phyloP scores from a whole-genome alignment of 2,888 invertebrate species.

The Pristionchus japonicus region DNA sequence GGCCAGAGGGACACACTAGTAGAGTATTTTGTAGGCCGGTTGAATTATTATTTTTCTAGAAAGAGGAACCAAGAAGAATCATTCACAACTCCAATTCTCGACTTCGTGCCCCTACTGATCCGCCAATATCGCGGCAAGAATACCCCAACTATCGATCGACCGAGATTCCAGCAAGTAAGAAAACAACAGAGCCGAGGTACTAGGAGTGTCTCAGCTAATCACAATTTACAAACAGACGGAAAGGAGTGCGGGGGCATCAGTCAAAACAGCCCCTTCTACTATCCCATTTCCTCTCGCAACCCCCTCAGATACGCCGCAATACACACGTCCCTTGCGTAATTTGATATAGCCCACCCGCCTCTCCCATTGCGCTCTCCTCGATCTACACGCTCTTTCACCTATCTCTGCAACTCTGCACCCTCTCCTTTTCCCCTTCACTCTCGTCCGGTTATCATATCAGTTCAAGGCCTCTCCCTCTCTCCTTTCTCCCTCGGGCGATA shows the following conservation, averaged over 20 bases:
- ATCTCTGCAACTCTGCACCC: not conserved
- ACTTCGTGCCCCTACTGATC: too few species aligned
- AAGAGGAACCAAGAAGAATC: too few species aligned
- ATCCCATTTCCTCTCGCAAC: not conserved
- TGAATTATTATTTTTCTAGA: too few species aligned
- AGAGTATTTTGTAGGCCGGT: too few species aligned
- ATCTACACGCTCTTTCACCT: not conserved
- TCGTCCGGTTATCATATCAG: constrained; percentile 35
- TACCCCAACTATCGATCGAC: too few species aligned
- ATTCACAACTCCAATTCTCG: too few species aligned
- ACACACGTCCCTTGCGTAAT: constrained; percentile 29
- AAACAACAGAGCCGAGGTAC: not conserved
- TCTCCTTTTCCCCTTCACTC: not conserved
- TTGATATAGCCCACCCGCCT: constrained; percentile 6
- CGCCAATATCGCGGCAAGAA: too few species aligned
- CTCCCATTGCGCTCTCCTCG: constrained; percentile 7
- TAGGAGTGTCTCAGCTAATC: not conserved
- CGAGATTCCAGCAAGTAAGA: not conserved
- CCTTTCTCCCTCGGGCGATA: constrained; percentile 15
- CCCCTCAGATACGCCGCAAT: not conserved
- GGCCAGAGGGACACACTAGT: too few species aligned
- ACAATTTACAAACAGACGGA: not conserved
- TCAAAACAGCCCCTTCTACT: not conserved
- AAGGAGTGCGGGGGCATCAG: not conserved
- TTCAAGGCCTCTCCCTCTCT: constrained; percentile 17